Percentiles rank a stretch among this genome's conserved stretches.
These are phyloP conservation scores for Trichogramma dendrolimi DNA, from an alignment of 2,888 invertebrate genomes.

Conservation along the genomic window DNA sequence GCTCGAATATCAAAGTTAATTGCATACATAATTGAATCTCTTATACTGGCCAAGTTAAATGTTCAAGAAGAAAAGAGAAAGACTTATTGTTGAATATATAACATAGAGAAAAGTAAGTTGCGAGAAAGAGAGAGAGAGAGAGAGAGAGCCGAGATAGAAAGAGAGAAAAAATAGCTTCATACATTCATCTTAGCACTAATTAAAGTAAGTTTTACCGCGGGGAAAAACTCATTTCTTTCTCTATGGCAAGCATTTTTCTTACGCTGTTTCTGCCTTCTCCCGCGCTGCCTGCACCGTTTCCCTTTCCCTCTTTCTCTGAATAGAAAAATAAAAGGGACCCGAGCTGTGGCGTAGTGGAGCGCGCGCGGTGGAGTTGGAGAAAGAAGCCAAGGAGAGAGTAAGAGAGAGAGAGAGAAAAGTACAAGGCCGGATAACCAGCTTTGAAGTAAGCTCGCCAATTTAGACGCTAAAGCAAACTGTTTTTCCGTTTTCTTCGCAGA, in stretches of 20 bases:
- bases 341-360: neutral
- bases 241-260: constrained; percentile 31
- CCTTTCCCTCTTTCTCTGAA: constrained; percentile 24
- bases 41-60: constrained; percentile 26
- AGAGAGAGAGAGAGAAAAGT: constrained; percentile 10
- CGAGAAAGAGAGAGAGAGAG: neutral
- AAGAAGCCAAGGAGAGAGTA: constrained; percentile 11
- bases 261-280: constrained; percentile 15
- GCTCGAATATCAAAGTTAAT: constrained; percentile 26
- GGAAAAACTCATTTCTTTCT: constrained; percentile 39
- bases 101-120: neutral
- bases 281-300: constrained; percentile 2
- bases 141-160: neutral
- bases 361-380: neutral
- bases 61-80: constrained; percentile 6
- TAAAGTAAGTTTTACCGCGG: constrained; percentile 31
- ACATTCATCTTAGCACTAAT: constrained; percentile 30
- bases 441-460: constrained; percentile 47
- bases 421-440: constrained; percentile 45
- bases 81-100: neutral
- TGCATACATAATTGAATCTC: constrained; percentile 28
- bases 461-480: constrained; percentile 46
- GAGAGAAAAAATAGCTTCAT: constrained; percentile 17
- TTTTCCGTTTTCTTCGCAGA: constrained; percentile 40
- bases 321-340: constrained; percentile 37